These are phyloP conservation scores for Cliona cf. orientalis DNA, from an alignment of 37 sponge, comb jelly and placozoan genomes.

Conservation along the genomic window DNA sequence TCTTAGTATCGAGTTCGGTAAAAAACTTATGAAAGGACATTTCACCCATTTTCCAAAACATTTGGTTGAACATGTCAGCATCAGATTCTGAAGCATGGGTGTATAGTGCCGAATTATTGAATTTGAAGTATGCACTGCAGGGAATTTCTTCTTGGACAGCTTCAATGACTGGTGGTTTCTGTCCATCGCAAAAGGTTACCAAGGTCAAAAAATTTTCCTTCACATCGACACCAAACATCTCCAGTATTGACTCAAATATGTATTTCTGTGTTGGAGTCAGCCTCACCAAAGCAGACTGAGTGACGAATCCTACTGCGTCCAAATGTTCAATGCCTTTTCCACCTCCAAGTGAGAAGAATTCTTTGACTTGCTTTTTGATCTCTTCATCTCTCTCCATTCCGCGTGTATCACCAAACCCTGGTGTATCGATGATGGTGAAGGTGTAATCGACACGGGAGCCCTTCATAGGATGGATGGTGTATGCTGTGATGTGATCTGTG, in stretches of 20 bases:
- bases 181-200: slow-evolving; percentile 83
- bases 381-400: slow-evolving; percentile 60
- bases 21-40: slow-evolving; percentile 64
- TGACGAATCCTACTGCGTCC: slow-evolving; percentile 68
- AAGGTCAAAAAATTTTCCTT: slow-evolving; percentile 64
- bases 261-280: slow-evolving; percentile 67
- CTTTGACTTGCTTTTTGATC: slow-evolving; percentile 40
- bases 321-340: slow-evolving; percentile 57
- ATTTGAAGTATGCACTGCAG: slow-evolving; percentile 40
- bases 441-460: slow-evolving; percentile 31
- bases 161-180: slow-evolving; percentile 56
- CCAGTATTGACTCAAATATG: slow-evolving; percentile 72
- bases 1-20: slow-evolving; percentile 6
- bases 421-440: slow-evolving; percentile 80
- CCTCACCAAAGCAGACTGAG: slow-evolving; percentile 65
- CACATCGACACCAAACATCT: slow-evolving; percentile 67
- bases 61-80: slow-evolving; percentile 28
- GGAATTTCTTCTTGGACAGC: slow-evolving; percentile 61
- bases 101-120: slow-evolving; percentile 80
- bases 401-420: slow-evolving; percentile 79
- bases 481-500: slow-evolving; percentile 73
- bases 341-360: slow-evolving; percentile 42
- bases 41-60: slow-evolving; percentile 84
- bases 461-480: slow-evolving; percentile 42
- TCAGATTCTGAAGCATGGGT: neutral